phyloP scores from a whole-genome alignment of 2,113 vertebrate genomes.

The Saimiri boliviensis region DNA sequence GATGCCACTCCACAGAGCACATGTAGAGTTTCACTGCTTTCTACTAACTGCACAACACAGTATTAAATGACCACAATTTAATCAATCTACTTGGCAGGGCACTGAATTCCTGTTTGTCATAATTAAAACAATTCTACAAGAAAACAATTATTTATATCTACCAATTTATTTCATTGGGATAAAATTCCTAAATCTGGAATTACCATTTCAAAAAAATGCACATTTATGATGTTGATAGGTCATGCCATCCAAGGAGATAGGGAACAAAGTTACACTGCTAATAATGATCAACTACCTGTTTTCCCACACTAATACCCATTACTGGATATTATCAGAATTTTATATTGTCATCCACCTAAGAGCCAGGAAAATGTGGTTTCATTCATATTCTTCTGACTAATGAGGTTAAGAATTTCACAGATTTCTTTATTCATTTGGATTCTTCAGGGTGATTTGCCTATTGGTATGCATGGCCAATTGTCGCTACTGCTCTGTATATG shows the following conservation, averaged over 20 bases:
- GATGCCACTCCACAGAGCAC: neutral
- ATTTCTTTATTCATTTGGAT: neutral
- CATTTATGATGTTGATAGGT: neutral
- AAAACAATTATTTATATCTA: neutral
- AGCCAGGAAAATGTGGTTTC: neutral
- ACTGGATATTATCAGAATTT: neutral
- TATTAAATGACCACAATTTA: neutral
- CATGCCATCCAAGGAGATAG: neutral
- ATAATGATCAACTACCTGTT: neutral
- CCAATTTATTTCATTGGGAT: neutral
- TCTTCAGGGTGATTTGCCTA: too few relatives aligned
- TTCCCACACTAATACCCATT: neutral
- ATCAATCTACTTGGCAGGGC: neutral
- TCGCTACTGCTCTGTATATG: neutral
- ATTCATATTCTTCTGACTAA: neutral
- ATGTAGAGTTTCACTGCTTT: neutral
- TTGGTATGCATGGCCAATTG: fast-evolving
- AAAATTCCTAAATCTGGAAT: neutral
- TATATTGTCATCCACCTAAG: neutral
- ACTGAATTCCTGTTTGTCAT: neutral
- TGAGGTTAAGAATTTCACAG: neutral
- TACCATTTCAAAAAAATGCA: neutral
- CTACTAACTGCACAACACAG: neutral
- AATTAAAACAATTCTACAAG: neutral
- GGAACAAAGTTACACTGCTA: neutral